Percentiles rank a stretch among this genome's conserved stretches.
Evolutionary conservation across 2,113 vertebrate species (phyloP).

Genomic region (Leptobrachium leishanense): DNA sequence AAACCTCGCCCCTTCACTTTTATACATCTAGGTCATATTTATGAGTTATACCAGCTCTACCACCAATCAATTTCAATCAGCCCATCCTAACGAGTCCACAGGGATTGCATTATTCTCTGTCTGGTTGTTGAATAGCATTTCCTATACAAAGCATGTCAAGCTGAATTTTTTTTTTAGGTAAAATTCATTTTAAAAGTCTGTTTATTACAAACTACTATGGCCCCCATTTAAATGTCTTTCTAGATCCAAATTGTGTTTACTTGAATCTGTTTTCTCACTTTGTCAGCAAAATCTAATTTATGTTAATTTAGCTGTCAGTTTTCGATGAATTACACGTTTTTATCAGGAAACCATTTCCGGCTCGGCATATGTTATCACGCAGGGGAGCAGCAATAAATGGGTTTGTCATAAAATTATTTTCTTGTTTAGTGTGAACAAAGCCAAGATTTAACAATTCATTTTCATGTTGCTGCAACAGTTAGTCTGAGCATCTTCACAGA

Average conservation of each 20-base stretch:
- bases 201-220: constrained; percentile 10
- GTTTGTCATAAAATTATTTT: constrained; percentile 36
- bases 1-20: too few species aligned
- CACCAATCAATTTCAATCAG: too few species aligned
- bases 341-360: constrained; percentile 30
- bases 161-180: not conserved
- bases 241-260: not conserved
- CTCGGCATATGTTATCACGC: constrained; percentile 19
- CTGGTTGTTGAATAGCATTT: too few species aligned
- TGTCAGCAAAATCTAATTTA: constrained; percentile 35
- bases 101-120: too few species aligned
- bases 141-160: too few species aligned
- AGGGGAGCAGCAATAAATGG: constrained; percentile 22
- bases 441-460: constrained; percentile 17
- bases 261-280: constrained; percentile 4
- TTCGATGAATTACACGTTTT: constrained; percentile 35
- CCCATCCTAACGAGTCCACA: too few species aligned
- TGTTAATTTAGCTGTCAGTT: constrained; percentile 36
- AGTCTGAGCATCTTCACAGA: not conserved
- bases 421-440: constrained; percentile 11
- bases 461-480: not conserved
- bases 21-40: too few species aligned
- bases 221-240: constrained; percentile 16
- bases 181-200: not conserved
- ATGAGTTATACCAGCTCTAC: too few species aligned